These are phyloP conservation scores for Todus mexicanus DNA, from an alignment of 2,797 vertebrate species.

Conservation along the genomic window DNA sequence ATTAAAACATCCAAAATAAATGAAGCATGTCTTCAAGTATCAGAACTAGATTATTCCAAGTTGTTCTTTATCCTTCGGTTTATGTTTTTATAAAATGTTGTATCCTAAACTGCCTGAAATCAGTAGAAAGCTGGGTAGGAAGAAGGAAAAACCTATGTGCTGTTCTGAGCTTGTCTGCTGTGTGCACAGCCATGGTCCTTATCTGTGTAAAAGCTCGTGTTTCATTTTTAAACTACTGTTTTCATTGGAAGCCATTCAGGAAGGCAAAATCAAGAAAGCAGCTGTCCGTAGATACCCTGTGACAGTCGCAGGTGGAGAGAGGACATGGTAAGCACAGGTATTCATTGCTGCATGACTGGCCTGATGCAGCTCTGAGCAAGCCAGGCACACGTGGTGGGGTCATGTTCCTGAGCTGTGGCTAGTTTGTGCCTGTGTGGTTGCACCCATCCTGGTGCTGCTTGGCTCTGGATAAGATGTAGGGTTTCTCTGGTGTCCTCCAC, in stretches of 20 bases:
- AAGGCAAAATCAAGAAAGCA: background rate
- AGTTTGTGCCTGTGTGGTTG: background rate
- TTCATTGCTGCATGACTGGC: background rate
- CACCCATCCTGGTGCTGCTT: background rate
- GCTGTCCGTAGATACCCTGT: background rate
- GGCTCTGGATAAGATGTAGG: background rate
- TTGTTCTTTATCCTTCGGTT: background rate
- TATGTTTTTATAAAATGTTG: background rate
- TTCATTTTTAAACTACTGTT: background rate
- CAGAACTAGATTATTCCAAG: background rate
- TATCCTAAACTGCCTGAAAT: background rate
- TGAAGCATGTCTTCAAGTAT: background rate
- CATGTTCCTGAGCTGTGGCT: background rate
- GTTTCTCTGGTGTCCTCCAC: background rate
- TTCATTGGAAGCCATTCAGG: background rate
- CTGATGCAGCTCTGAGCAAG: background rate
- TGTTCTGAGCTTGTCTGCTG: background rate
- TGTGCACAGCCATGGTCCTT: background rate
- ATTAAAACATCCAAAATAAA: slow-evolving; percentile 28
- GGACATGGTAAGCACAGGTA: fast-evolving
- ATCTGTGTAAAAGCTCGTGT: background rate
- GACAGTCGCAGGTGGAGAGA: background rate
- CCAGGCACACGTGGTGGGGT: fast-evolving
- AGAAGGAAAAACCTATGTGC: background rate
- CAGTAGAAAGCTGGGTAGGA: background rate